Evolutionary conservation across 2,113 vertebrate species (phyloP), one percentile per base, ranked within the genome.

Genomic region (Thryonomys swinderianus): DNA sequence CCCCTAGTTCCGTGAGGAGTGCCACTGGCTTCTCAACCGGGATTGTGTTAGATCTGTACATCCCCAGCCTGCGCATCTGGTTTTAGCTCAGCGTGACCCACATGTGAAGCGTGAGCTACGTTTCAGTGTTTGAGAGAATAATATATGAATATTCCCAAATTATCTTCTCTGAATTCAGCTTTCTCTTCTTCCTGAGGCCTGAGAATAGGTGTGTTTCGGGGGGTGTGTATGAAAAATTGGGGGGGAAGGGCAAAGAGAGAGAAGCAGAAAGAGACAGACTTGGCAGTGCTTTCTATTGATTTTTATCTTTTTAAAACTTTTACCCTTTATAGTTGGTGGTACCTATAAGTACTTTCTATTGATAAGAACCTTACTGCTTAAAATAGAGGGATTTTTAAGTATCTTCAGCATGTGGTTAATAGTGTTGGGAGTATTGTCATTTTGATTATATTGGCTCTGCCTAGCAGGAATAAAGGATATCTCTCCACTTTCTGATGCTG

Each of bases 121-220:
- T 42, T 55, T 92, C 55, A 76, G 45, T 53, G 30, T 66, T 57
- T 20, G 34, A 93, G 64, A 27, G 21, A 89, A 62, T 66, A 10
- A 81, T 69, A 74, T 25, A 30, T 64, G 21, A 94, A 85, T 55
- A n/a, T 45, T 83, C 85, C 78, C 88, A 92, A 74, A 85, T 85
- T 67, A 80, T 66, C 32, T 34, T 95, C 85, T 92, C 66, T 62
- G n/a, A 81, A 94, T 90, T 90, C 64, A 90, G 37, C 17, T 61
- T 55, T 25, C 23, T 20, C 7, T 37, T 90, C 23, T 84, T 48
- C 69, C 69, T 80, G n/a, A 81, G 20, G 51, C 85, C 45, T 59
- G 8, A 69, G 10, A 90, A 53, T 51, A 84, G 25, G 42, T 74
- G 40, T 4, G 37, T 79, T 95, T 95, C 32, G 5, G 48, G 10